These are phyloP conservation scores for Tipula vernalis DNA, from an alignment of 2,888 invertebrate species.

Conservation along the genomic window DNA sequence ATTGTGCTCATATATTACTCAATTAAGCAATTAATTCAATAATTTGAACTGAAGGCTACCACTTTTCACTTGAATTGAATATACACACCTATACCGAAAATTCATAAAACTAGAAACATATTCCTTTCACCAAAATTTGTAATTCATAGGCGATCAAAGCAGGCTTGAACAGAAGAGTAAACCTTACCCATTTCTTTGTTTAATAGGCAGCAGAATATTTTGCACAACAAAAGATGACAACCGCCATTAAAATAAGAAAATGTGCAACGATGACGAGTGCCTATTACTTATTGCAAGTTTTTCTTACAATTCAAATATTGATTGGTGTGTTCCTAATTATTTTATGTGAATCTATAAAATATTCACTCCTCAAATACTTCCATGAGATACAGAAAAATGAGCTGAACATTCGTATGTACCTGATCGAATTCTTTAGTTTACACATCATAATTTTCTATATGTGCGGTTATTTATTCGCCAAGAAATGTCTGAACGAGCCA, in stretches of 20 bases:
- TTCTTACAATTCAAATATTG: constrained; percentile 14
- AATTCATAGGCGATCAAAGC: no score
- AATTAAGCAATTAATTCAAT: no score
- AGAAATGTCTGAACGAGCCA: constrained; percentile 12
- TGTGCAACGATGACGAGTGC: neutral
- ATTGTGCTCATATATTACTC: no score
- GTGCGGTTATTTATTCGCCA: constrained; percentile 14
- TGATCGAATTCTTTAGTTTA: constrained; percentile 15
- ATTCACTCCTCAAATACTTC: constrained; percentile 13
- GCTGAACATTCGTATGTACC: constrained; percentile 12
- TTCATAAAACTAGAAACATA: no score
- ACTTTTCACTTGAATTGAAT: no score
- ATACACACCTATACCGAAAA: no score
- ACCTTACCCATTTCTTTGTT: no score
- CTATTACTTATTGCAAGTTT: constrained; percentile 7
- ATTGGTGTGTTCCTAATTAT: constrained; percentile 10
- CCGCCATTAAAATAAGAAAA: neutral
- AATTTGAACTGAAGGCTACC: no score
- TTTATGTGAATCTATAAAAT: constrained; percentile 13
- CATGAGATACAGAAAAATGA: constrained; percentile 13
- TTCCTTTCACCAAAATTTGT: no score
- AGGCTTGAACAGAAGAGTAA: no score
- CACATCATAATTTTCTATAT: constrained; percentile 15
- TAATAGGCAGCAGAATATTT: no score
- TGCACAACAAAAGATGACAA: no score